Conservation (phyloP, 2,888 invertebrate species). For the Caenorhabditis sp. region DNA sequence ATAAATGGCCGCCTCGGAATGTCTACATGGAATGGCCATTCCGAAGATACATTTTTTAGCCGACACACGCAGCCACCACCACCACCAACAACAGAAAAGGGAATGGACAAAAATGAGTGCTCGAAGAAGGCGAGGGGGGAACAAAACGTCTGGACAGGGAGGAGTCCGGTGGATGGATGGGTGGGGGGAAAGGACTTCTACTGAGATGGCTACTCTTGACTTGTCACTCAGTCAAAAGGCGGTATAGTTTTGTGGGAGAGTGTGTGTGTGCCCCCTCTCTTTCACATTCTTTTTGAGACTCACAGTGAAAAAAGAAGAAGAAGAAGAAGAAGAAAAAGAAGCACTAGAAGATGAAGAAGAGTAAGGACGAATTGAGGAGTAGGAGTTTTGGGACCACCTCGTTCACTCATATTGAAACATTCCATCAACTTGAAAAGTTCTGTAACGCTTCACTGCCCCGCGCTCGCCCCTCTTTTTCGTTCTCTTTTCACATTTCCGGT, state of each 20-base stretch:
- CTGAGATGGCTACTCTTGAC: constrained; percentile 63
- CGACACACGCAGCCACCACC: neutral
- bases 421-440: constrained; percentile 62
- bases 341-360: neutral
- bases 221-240: constrained; percentile 63
- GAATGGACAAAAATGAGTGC: constrained; percentile 14
- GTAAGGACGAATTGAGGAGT: constrained; percentile 17
- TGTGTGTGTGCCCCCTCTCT: constrained; percentile 25
- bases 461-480: constrained; percentile 26
- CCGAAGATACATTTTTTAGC: constrained; percentile 28
- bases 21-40: constrained; percentile 52
- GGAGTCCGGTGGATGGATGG: constrained; percentile 42
- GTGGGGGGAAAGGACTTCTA: constrained; percentile 51
- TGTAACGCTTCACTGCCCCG: constrained; percentile 52
- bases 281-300: constrained; percentile 59
- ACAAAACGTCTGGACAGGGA: constrained; percentile 49
- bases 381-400: constrained; percentile 60
- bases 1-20: constrained; percentile 55
- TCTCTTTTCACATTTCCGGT: constrained; percentile 19
- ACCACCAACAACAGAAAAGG: neutral
- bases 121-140: constrained; percentile 1
- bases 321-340: neutral
- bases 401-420: constrained; percentile 64
- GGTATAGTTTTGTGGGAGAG: constrained; percentile 32
- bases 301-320: constrained; percentile 30